A percentile compares a stretch with the other conserved stretches of the same genome.
Evolutionary conservation across 2,888 invertebrate species (phyloP).

Genomic region (Dryococelus australis): DNA sequence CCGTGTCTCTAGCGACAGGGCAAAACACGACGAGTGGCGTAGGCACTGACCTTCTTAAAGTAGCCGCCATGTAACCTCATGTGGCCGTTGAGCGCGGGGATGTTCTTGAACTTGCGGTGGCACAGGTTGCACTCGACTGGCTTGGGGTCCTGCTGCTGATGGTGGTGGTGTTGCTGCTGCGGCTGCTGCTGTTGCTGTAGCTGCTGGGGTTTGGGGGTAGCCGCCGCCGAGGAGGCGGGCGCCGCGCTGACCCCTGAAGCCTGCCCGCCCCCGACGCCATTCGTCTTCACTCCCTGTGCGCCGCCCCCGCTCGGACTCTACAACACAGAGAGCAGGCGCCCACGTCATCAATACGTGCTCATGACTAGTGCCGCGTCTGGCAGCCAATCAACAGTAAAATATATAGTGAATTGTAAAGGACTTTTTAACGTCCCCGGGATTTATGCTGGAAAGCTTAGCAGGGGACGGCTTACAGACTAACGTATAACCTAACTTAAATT

Average conservation of each 20-base stretch:
- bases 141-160: conserved; percentile 64
- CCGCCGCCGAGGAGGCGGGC: conserved; percentile 57
- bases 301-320: conserved; percentile 40
- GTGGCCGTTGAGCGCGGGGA: conserved; percentile 96
- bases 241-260: conserved; percentile 54
- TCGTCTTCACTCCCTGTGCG: conserved; percentile 33
- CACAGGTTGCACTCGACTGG: conserved; percentile 96
- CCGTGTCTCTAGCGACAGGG: too few relatives aligned
- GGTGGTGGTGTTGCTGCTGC: conserved; percentile 32
- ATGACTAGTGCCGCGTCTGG: too few relatives aligned
- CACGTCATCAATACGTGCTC: background rate
- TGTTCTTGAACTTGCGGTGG: conserved; percentile 95
- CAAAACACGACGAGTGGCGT: too few relatives aligned
- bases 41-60: conserved; percentile 80
- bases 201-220: conserved; percentile 42
- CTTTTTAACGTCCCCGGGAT: too few relatives aligned
- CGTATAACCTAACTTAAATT: too few relatives aligned
- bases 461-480: too few relatives aligned
- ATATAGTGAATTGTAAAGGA: too few relatives aligned
- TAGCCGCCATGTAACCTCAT: conserved; percentile 98
- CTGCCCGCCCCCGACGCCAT: conserved; percentile 37
- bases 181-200: conserved; percentile 33
- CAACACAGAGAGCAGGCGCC: background rate
- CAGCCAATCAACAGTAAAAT: too few relatives aligned
- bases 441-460: too few relatives aligned